Evolutionary conservation across 2,888 invertebrate genomes (phyloP).

Genomic region (Sympetrum striolatum): DNA sequence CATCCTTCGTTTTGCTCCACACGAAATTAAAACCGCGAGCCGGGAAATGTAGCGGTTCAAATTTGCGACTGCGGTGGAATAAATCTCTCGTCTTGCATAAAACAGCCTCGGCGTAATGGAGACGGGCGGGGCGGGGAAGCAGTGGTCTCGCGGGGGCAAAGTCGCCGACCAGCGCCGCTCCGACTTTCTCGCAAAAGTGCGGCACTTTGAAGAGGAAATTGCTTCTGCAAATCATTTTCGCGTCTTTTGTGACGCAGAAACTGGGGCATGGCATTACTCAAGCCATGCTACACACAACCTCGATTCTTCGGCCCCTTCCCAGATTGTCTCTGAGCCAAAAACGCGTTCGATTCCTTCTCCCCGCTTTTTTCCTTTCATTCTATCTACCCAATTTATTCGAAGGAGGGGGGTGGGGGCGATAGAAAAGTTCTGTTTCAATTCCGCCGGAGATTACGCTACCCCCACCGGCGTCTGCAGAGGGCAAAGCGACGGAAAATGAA

Average conservation of each 20-base stretch:
- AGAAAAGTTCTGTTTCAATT: neutral
- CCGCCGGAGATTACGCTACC: neutral
- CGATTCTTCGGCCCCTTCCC: neutral
- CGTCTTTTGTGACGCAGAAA: neutral
- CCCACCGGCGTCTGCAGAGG: neutral
- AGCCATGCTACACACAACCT: neutral
- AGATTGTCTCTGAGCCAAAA: neutral
- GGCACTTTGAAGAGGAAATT: neutral
- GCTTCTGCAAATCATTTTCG: neutral
- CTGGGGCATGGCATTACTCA: neutral
- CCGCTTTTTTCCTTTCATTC: neutral
- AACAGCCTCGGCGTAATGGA: neutral
- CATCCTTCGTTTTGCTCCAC: neutral
- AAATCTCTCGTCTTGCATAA: neutral
- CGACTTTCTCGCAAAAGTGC: neutral
- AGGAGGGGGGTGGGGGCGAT: neutral
- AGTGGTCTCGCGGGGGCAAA: neutral
- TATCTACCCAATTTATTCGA: neutral
- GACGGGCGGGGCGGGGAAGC: neutral
- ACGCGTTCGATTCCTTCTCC: neutral
- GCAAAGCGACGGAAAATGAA: neutral
- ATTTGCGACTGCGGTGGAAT: neutral
- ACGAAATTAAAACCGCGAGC: neutral
- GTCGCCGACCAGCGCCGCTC: neutral
- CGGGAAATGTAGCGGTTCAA: neutral